These are phyloP conservation scores for Drosophila tropicalis DNA, from an alignment of 1,140 invertebrate genomes.

Conservation along the genomic window DNA sequence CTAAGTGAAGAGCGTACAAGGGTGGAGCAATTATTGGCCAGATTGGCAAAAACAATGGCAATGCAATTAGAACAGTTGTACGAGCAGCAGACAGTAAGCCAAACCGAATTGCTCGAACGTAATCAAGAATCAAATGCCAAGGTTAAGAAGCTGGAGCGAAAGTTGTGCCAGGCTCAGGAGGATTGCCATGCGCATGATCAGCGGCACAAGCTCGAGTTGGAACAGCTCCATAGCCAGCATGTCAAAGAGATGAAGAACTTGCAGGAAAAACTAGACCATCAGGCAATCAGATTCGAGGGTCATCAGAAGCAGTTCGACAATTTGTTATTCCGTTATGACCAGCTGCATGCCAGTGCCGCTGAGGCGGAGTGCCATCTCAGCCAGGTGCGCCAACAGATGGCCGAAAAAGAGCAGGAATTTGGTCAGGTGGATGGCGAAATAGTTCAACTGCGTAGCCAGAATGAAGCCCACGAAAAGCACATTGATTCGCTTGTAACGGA, in stretches of 20 bases:
- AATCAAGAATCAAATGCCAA: conserved; percentile 2
- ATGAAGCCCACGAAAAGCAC: conserved; percentile 32
- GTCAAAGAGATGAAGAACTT: neutral
- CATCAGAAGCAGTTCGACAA: conserved; percentile 23
- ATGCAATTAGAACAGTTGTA: conserved; percentile 12
- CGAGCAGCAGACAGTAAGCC: neutral
- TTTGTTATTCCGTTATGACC: conserved; percentile 24
- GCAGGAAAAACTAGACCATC: conserved; percentile 6
- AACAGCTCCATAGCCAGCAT: neutral
- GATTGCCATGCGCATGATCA: neutral
- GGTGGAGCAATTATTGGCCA: neutral
- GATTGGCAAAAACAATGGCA: neutral
- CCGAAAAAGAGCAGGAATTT: conserved; percentile 44
- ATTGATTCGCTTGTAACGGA: conserved; percentile 12
- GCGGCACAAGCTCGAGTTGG: neutral
- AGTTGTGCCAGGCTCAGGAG: neutral
- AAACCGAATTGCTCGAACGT: neutral
- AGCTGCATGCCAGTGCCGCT: conserved; percentile 5
- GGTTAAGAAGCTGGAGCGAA: neutral
- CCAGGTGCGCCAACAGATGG: conserved; percentile 29
- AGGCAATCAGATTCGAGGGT: neutral
- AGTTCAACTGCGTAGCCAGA: conserved; percentile 18
- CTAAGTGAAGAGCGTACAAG: neutral
- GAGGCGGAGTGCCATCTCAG: conserved; percentile 27
- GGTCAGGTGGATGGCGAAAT: conserved; percentile 33